Conservation (phyloP, 2,113 vertebrate genomes). For the Osmerus mordax region DNA sequence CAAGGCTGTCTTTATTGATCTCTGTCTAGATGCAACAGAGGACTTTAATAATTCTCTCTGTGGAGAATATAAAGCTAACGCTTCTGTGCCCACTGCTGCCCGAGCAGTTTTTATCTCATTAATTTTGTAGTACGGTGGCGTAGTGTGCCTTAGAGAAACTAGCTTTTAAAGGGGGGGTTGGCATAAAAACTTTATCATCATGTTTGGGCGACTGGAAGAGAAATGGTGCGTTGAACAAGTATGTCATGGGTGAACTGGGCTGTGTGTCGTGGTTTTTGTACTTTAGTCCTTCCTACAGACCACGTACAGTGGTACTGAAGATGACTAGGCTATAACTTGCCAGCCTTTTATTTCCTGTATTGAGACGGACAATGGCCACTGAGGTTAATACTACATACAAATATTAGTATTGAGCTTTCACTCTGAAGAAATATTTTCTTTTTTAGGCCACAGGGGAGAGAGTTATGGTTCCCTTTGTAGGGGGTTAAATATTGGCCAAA, state of each 20-base stretch:
- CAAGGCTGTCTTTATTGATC: slow-evolving; percentile 38
- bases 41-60: slow-evolving; percentile 62
- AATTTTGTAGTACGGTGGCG: slow-evolving; percentile 51
- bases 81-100: slow-evolving; percentile 44
- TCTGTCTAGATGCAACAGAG: slow-evolving; percentile 43
- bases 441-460: too few species aligned
- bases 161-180: slow-evolving; percentile 19
- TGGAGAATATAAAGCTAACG: slow-evolving; percentile 46
- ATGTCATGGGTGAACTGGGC: slow-evolving; percentile 19
- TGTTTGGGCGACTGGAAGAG: not conserved
- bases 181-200: slow-evolving; percentile 34
- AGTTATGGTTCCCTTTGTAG: too few species aligned
- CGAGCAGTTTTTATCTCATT: slow-evolving; percentile 61
- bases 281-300: not conserved
- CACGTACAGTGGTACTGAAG: not conserved
- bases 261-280: not conserved
- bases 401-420: slow-evolving; percentile 7
- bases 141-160: slow-evolving; percentile 27
- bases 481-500: too few species aligned
- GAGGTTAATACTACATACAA: slow-evolving; percentile 24
- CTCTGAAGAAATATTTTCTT: too few species aligned
- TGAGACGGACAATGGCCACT: too few species aligned
- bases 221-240: not conserved
- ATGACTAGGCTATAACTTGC: not conserved
- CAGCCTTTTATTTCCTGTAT: not conserved